These are phyloP conservation scores for Lasioglossum vierecki DNA, from an alignment of 2,888 invertebrate species.

Conservation along the genomic window DNA sequence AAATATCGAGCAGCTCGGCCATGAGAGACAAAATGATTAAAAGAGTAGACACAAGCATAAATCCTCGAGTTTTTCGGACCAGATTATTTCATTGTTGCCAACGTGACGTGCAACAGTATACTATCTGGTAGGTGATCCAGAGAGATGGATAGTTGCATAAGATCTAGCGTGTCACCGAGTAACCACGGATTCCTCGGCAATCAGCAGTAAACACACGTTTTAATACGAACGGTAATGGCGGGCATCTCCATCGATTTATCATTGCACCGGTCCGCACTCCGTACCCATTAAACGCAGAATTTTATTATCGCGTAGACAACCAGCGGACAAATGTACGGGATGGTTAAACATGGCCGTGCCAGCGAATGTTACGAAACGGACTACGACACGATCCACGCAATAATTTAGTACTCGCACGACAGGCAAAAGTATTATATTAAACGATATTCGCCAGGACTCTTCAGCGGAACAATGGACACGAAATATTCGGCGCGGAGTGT, in stretches of 20 bases:
- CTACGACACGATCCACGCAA: not conserved
- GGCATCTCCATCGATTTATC: constrained; percentile 28
- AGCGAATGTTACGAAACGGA: constrained; percentile 34
- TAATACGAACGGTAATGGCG: constrained; percentile 43
- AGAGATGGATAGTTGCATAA: constrained; percentile 39
- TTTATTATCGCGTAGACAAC: constrained; percentile 62
- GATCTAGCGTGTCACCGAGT: constrained; percentile 23
- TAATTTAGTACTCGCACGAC: constrained; percentile 11
- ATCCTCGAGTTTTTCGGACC: not conserved
- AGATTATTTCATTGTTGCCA: not conserved
- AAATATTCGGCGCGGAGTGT: constrained; percentile 16
- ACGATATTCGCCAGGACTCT: constrained; percentile 14
- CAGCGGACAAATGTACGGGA: constrained; percentile 26
- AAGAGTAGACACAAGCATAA: not conserved
- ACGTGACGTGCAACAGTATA: not conserved
- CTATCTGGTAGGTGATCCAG: not conserved
- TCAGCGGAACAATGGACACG: constrained; percentile 1
- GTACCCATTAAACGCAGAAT: constrained; percentile 52
- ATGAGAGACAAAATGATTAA: not conserved
- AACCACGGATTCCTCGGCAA: constrained; percentile 51
- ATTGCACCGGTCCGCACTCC: constrained; percentile 47
- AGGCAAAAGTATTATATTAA: constrained; percentile 14
- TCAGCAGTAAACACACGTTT: constrained; percentile 58
- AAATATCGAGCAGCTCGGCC: not conserved
- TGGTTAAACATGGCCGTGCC: constrained; percentile 20